These are phyloP conservation scores for Arctia plantaginis DNA, from an alignment of 2,888 invertebrate species.

Conservation along the genomic window DNA sequence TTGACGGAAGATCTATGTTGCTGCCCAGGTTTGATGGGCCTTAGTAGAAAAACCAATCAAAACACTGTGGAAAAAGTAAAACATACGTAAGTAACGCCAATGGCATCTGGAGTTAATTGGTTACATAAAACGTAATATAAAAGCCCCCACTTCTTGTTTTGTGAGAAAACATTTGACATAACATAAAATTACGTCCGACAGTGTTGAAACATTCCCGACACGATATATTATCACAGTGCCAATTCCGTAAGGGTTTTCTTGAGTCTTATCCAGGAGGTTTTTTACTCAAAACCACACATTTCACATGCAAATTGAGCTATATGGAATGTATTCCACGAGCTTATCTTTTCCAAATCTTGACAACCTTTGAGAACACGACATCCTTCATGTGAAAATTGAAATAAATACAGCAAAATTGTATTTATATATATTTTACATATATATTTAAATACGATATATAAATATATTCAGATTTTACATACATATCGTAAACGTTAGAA, in stretches of 20 bases:
- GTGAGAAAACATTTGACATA: neutral
- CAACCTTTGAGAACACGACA: slow-evolving; percentile 9
- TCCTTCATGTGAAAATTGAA: slow-evolving; percentile 21
- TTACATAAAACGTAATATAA: neutral
- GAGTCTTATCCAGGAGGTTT: slow-evolving; percentile 15
- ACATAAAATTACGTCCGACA: slow-evolving; percentile 1
- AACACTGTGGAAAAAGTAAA: neutral
- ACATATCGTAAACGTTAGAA: too few relatives aligned
- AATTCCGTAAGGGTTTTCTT: slow-evolving; percentile 17
- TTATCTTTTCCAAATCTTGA: slow-evolving; percentile 19
- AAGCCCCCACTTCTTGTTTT: neutral
- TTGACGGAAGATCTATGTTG: neutral
- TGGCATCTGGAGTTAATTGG: neutral
- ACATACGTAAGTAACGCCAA: neutral
- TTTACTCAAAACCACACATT: slow-evolving; percentile 17
- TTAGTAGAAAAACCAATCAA: neutral
- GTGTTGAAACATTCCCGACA: slow-evolving; percentile 6
- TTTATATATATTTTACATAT: neutral
- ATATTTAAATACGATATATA: neutral
- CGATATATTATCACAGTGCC: slow-evolving; percentile 11
- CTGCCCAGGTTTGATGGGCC: too few relatives aligned
- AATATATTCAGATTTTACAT: too few relatives aligned
- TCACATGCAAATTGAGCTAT: slow-evolving; percentile 12
- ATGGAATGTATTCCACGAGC: slow-evolving; percentile 11
- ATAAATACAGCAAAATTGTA: neutral